Evolutionary conservation across 2,797 vertebrate genomes (phyloP), one percentile per base, ranked within the genome.

Genomic region (Rachycentron canadum): DNA sequence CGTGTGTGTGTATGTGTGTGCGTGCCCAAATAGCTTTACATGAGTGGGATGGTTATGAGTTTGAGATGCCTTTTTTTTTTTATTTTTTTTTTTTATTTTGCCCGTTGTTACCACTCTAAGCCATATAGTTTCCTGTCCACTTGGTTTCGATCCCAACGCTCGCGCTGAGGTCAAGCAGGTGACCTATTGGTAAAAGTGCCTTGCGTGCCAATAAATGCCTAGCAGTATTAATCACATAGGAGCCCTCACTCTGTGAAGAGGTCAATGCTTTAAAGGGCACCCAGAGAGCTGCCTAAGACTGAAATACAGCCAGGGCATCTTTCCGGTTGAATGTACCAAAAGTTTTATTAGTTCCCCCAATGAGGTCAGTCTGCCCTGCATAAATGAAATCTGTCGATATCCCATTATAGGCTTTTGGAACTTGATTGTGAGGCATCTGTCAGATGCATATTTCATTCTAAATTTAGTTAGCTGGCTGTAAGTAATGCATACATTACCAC

Each of bases 121-220:
- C 88, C 81, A 59, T 83, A 79, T 85, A 75, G 86, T 69, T 90
- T 92, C 84, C 82, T 81, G 88, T 93, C 90, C 88, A 83, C 81
- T 77, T 14, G 55, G 80, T 61, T 95, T 93, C 92, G 91, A 94
- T 93, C 87, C 66, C 63, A 5, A 40, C 38, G 82, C 85, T 79
- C 7, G 41, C 59, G 30, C 86, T 19, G 83, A 85, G 92, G 92
- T 94, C 92, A 93, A 88, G 84, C 91, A 82, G 92, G 88, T 87
- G 92, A 95, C 93, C 93, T 95, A 94, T 95, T 78, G 94, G 93
- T 93, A 87, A 93, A 93, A 94, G 90, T 92, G 91, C 88, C 90
- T 84, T 80, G 85, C 72, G 90, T 92, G 93, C 93, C 93, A 92
- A 94, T 95, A 95, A 91, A 93, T 82, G 89, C 90, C 90, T 76